Conservation (phyloP, 2,888 invertebrate species). For the Saturnia japonica region DNA sequence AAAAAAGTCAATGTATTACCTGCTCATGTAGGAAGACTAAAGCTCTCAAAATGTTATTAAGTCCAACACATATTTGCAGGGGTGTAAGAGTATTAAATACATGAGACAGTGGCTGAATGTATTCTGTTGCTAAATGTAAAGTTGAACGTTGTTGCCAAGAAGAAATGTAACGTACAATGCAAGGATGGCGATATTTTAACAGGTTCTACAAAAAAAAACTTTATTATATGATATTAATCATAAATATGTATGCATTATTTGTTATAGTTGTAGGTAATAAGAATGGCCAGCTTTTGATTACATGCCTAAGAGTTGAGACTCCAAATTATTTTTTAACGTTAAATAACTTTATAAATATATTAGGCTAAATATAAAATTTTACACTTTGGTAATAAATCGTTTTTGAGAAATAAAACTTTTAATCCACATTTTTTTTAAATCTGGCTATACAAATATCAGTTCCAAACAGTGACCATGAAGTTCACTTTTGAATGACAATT, state of each 20-base stretch:
- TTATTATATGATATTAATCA: not conserved
- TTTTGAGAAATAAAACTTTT: no score
- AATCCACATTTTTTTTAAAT: no score
- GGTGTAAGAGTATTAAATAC: conserved; percentile 85
- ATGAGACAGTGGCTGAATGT: conserved; percentile 88
- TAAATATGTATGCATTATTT: not conserved
- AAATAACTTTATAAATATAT: no score
- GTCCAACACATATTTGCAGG: conserved; percentile 91
- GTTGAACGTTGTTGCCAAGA: conserved; percentile 90
- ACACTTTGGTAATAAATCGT: no score
- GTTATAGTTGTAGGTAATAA: conserved; percentile 1
- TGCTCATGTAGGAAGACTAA: conserved; percentile 92
- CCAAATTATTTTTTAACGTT: no score
- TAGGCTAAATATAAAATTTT: no score
- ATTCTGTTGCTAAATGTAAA: conserved; percentile 90
- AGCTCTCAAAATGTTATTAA: conserved; percentile 90
- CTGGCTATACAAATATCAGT: no score
- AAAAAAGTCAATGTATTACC: conserved; percentile 55
- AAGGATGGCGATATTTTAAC: conserved; percentile 93
- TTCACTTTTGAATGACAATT: no score
- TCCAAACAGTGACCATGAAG: no score
- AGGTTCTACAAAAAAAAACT: conserved; percentile 85
- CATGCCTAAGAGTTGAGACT: no score
- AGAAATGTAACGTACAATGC: conserved; percentile 90
- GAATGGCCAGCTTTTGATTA: no score